Percentiles rank a stretch among this genome's conserved stretches.
Evolutionary conservation across 2,888 invertebrate genomes (phyloP).

Genomic region (Drosophila yooni): DNA sequence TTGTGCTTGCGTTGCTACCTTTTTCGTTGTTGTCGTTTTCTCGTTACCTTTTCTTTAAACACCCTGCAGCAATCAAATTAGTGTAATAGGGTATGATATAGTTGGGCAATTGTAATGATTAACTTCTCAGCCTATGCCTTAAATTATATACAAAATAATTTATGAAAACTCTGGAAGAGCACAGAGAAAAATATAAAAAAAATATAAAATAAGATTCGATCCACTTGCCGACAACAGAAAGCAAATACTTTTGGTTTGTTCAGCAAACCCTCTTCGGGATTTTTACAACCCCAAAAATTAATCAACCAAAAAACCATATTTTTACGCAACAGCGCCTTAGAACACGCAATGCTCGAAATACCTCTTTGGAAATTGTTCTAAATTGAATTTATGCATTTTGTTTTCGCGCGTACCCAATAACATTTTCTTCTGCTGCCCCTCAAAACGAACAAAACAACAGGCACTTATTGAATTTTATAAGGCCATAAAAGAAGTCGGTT

Average conservation of each 20-base stretch:
- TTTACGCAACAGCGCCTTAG: slow-evolving; percentile 56
- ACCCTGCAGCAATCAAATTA: slow-evolving; percentile 24
- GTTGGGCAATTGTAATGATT: neutral
- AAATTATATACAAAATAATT: neutral
- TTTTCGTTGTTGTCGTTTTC: slow-evolving; percentile 30
- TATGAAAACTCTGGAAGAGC: rapidly evolving
- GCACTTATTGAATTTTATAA: slow-evolving; percentile 66
- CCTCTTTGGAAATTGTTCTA: slow-evolving; percentile 43
- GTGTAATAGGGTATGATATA: neutral
- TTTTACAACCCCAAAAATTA: slow-evolving; percentile 64
- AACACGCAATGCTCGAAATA: slow-evolving; percentile 31
- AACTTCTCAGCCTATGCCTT: neutral
- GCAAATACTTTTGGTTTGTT: slow-evolving; percentile 14
- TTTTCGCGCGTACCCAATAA: slow-evolving; percentile 14
- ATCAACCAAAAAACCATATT: slow-evolving; percentile 70
- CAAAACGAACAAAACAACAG: slow-evolving; percentile 16
- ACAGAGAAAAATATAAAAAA: neutral
- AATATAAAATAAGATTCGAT: neutral
- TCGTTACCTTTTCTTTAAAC: slow-evolving; percentile 22
- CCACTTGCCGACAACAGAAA: neutral
- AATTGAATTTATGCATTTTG: slow-evolving; percentile 68
- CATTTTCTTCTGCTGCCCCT: neutral
- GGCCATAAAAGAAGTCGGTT: slow-evolving; percentile 60
- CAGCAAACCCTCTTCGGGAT: slow-evolving; percentile 26
- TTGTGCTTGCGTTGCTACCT: slow-evolving; percentile 59